These are phyloP conservation scores for Tretioscincus oriximinensis DNA, from an alignment of 2,113 vertebrate species.

Conservation along the genomic window DNA sequence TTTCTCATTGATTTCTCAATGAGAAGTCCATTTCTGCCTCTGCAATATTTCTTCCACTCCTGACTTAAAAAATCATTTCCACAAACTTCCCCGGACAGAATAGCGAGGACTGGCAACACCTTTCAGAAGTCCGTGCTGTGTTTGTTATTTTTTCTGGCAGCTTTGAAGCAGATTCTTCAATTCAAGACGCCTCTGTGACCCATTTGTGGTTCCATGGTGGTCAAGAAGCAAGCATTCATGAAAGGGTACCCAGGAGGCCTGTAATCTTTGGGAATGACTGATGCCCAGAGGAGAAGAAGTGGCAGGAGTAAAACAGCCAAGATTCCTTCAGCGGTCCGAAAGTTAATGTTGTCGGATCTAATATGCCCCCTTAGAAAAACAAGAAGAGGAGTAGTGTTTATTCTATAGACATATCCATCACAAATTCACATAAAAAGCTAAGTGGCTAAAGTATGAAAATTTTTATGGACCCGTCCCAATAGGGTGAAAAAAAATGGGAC, in stretches of 20 bases:
- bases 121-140: not conserved
- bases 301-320: too few relatives aligned
- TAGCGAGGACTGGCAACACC: not conserved
- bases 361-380: too few relatives aligned
- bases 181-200: not conserved
- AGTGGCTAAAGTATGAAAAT: too few relatives aligned
- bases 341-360: not conserved
- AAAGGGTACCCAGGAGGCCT: not conserved
- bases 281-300: not conserved
- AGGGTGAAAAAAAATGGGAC: too few relatives aligned
- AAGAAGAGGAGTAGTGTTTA: too few relatives aligned
- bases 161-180: conserved; percentile 9
- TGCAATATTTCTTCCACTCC: too few relatives aligned
- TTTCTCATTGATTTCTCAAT: too few relatives aligned
- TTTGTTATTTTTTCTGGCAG: rapidly evolving
- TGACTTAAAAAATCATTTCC: not conserved
- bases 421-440: too few relatives aligned
- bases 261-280: not conserved
- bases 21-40: not conserved
- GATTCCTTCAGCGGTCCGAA: not conserved
- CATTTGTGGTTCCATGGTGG: not conserved
- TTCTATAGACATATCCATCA: too few relatives aligned
- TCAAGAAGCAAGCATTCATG: not conserved
- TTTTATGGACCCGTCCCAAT: too few relatives aligned
- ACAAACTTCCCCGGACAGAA: rapidly evolving